Percentiles rank a stretch among this genome's conserved stretches.
Conservation (phyloP, 2,113 vertebrate species). For the Serilophus lunatus region DNA sequence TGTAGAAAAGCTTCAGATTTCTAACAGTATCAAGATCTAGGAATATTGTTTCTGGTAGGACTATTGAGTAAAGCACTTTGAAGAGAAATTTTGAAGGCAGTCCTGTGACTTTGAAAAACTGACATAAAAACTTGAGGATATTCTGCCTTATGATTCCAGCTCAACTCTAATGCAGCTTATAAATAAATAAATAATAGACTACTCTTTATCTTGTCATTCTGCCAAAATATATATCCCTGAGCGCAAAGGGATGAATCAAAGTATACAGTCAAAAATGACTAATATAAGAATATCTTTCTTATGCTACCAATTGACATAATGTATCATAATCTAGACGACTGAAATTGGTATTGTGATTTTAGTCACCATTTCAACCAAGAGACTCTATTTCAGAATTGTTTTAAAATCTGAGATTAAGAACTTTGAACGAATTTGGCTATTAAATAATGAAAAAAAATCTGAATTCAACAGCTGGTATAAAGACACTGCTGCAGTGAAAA, state of each 20-base stretch:
- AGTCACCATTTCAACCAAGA: not conserved
- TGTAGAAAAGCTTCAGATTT: not conserved
- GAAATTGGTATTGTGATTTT: not conserved
- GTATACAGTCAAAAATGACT: not conserved
- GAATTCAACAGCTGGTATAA: not conserved
- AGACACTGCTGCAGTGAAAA: not conserved
- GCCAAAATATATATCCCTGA: not conserved
- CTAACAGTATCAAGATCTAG: not conserved
- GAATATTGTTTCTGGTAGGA: not conserved
- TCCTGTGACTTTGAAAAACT: not conserved
- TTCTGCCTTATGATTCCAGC: not conserved
- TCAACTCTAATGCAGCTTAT: not conserved
- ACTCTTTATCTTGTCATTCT: not conserved
- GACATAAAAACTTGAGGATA: not conserved
- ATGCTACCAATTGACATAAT: not conserved
- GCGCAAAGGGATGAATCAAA: not conserved
- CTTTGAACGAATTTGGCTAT: not conserved
- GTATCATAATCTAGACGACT: not conserved
- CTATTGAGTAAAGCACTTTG: not conserved
- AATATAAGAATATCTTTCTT: not conserved
- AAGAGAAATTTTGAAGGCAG: not conserved
- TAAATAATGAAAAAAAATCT: not conserved
- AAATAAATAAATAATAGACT: not conserved
- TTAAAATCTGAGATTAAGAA: not conserved
- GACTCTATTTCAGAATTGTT: not conserved